These are phyloP conservation scores for Tetramorium alpestre DNA, from an alignment of 1,140 invertebrate species.

Conservation along the genomic window DNA sequence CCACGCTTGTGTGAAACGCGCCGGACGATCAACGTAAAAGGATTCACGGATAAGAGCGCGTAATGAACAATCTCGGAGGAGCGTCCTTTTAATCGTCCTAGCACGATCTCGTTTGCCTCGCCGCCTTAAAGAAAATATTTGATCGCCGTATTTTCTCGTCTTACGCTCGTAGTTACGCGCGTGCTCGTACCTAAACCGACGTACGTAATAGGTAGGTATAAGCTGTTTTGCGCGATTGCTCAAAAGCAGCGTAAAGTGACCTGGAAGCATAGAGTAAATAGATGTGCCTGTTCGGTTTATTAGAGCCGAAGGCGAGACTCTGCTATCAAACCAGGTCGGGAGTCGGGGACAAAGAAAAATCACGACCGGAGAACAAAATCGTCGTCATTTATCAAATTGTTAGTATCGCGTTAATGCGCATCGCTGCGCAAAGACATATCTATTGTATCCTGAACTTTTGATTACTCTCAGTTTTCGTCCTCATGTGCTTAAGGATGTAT, in stretches of 20 bases:
- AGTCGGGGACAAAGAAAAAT: slow-evolving; percentile 44
- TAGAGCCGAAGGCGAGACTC: slow-evolving; percentile 44
- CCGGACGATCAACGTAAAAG: background rate
- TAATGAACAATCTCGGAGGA: slow-evolving; percentile 57
- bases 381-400: slow-evolving; percentile 57
- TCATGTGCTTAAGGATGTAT: background rate
- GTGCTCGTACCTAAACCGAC: slow-evolving; percentile 12
- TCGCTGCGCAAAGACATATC: slow-evolving; percentile 3
- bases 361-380: background rate
- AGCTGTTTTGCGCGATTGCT: slow-evolving; percentile 67
- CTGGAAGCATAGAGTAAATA: slow-evolving; percentile 62
- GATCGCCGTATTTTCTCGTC: slow-evolving; percentile 7
- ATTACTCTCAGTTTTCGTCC: background rate
- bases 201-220: slow-evolving; percentile 45
- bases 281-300: slow-evolving; percentile 60
- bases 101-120: slow-evolving; percentile 36
- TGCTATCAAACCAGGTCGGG: background rate
- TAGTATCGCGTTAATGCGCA: slow-evolving; percentile 45
- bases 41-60: slow-evolving; percentile 10
- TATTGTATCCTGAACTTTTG: background rate
- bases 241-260: slow-evolving; percentile 60
- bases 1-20: background rate
- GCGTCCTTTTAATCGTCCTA: slow-evolving; percentile 31
- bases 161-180: background rate
- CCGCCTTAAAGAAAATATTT: slow-evolving; percentile 66